Evolutionary conservation across 2,797 vertebrate genomes (phyloP).

Genomic region (Periparus ater): DNA sequence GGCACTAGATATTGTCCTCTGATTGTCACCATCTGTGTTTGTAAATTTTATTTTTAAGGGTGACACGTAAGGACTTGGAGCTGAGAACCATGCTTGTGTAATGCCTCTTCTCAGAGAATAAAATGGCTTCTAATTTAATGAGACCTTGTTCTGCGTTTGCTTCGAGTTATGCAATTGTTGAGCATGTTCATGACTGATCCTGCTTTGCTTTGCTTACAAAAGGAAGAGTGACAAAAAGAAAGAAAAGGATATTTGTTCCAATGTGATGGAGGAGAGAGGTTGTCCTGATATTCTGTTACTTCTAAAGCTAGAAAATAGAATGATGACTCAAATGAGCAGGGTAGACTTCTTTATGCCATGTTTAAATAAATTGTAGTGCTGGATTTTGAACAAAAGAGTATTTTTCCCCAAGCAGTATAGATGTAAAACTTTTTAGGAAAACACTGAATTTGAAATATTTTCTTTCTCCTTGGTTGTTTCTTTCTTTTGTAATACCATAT

Average conservation of each 20-base stretch:
- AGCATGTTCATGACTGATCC: not conserved
- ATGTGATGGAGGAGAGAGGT: not conserved
- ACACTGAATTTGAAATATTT: not conserved
- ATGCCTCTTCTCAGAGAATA: not conserved
- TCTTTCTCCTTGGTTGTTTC: not conserved
- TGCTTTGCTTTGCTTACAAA: not conserved
- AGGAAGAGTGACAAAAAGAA: not conserved
- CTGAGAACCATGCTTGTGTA: not conserved
- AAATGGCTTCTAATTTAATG: not conserved
- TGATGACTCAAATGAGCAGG: not conserved
- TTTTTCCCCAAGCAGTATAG: not conserved
- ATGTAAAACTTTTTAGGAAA: not conserved
- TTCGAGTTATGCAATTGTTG: not conserved
- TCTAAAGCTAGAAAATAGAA: not conserved
- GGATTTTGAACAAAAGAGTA: not conserved
- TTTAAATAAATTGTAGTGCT: not conserved
- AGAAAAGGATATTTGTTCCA: not conserved
- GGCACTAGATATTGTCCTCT: not conserved
- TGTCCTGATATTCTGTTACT: not conserved
- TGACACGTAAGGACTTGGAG: not conserved
- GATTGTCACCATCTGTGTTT: not conserved
- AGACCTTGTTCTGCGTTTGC: not conserved
- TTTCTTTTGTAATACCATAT: not conserved
- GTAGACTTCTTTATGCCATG: not conserved
- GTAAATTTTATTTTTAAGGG: not conserved